phyloP scores from a whole-genome alignment of 2,888 invertebrate species.

The Miltochrista miniata region DNA sequence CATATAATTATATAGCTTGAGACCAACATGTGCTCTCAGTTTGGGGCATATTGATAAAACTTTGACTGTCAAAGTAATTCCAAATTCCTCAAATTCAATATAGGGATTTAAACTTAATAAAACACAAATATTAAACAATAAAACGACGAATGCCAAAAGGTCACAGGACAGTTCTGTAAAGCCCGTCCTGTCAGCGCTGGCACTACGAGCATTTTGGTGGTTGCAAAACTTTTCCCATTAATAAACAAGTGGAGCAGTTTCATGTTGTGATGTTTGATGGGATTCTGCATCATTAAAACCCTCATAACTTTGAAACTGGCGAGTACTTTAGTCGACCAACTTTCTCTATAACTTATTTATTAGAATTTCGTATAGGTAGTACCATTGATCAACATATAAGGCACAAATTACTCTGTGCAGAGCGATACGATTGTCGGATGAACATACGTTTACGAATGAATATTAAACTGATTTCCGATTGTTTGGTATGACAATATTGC shows the following conservation, averaged over 20 bases:
- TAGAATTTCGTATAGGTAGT: conserved; percentile 21
- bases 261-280: conserved; percentile 40
- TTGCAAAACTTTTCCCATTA: conserved; percentile 34
- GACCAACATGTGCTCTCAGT: too few species aligned
- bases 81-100: too few species aligned
- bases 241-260: conserved; percentile 35
- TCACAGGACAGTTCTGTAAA: conserved; percentile 11
- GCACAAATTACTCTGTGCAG: conserved; percentile 5
- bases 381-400: conserved; percentile 21
- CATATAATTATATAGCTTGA: too few species aligned
- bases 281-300: conserved; percentile 41
- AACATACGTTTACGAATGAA: conserved; percentile 21
- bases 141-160: conserved; percentile 9
- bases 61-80: too few species aligned
- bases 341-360: conserved; percentile 34
- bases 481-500: conserved; percentile 14
- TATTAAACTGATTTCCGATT: conserved; percentile 27
- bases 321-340: conserved; percentile 26
- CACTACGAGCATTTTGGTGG: conserved; percentile 16
- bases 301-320: conserved; percentile 35
- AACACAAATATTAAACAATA: background rate
- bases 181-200: conserved; percentile 18
- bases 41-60: too few species aligned
- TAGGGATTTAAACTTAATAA: background rate
- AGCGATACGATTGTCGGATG: too few species aligned